Evolutionary conservation across 64 coral and sea anemone species (phyloP), one percentile per base, ranked within the genome.

Genomic region (Dendrophyllia cribrosa): DNA sequence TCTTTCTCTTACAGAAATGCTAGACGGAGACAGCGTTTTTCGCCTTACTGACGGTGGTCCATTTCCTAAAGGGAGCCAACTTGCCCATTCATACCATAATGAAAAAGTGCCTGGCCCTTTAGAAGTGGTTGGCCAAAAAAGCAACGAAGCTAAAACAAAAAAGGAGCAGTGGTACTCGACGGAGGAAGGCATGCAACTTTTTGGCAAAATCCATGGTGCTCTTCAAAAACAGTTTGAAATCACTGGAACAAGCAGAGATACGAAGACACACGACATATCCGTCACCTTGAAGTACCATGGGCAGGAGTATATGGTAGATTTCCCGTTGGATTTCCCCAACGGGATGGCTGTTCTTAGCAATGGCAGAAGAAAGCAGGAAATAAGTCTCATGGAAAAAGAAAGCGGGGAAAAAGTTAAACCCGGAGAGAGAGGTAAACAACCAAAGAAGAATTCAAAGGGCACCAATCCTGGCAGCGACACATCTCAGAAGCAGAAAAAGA

Each of bases 101-200:
- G 15, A 5, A 49, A 51, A 75, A 75, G 72, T 75, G 61, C 12
- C 7, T 75, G 46, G 51, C 6, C 14, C 12, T 16, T 22, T 84
- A 2, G 10, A 68, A 1, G 60, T 66, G 19, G 23, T 26, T 1
- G 13, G 15, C 1, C 55, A 56, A 56, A n/a, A 45, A 15, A 11
- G 4, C 67, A n/a, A 74, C 10, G 66, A 82, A 60, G 89, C 78
- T 2, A 21, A 55, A 11, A 82, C 78, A 4, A 82, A 68, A 7
- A 4, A 58, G 74, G 56, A 58, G 3, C 89, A 91, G 24, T 91
- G 89, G 89, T 91, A 91, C 68, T 91, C 89, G 7, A 62, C 25
- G 6, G 78, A 83, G 11, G 67, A 84, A 21, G 89, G 89, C 46
- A 91, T 84, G 89, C 3, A 59, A 7, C 89, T 70, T 43, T 83